phyloP scores from a whole-genome alignment of 2,888 invertebrate species.

The Deroplatys truncata region DNA sequence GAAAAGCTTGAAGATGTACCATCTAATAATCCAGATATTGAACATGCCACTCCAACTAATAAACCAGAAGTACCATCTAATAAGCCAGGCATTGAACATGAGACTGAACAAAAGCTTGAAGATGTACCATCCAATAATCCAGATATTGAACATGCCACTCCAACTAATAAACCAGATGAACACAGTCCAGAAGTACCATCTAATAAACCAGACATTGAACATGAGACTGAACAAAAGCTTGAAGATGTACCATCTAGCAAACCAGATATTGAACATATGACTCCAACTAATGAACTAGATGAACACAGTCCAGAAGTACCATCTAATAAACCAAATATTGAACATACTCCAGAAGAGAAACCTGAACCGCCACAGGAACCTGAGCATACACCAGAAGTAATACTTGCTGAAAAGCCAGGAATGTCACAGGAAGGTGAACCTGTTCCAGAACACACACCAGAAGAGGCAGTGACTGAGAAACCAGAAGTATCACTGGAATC shows the following conservation, averaged over 20 bases:
- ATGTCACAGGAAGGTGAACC: not conserved
- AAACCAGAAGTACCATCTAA: no score
- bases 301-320: not conserved
- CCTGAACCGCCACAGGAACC: not conserved
- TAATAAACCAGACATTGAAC: constrained; percentile 20
- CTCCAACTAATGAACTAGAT: not conserved
- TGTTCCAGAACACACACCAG: not conserved
- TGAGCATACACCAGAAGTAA: not conserved
- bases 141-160: no score
- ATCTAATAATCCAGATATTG: no score
- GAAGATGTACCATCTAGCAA: constrained; percentile 17
- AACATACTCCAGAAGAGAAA: not conserved
- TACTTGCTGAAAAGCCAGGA: not conserved
- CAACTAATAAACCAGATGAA: no score
- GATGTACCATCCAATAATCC: no score
- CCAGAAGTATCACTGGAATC: constrained; percentile 17
- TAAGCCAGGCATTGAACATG: no score
- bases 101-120: no score
- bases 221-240: constrained; percentile 21
- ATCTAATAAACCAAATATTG: not conserved
- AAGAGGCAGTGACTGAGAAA: not conserved
- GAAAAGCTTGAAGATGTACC: no score
- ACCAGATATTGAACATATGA: constrained; percentile 20
- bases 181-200: no score
- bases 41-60: no score